Evolutionary conservation across 2,113 vertebrate genomes (phyloP).

Genomic region (Amazona vittata): DNA sequence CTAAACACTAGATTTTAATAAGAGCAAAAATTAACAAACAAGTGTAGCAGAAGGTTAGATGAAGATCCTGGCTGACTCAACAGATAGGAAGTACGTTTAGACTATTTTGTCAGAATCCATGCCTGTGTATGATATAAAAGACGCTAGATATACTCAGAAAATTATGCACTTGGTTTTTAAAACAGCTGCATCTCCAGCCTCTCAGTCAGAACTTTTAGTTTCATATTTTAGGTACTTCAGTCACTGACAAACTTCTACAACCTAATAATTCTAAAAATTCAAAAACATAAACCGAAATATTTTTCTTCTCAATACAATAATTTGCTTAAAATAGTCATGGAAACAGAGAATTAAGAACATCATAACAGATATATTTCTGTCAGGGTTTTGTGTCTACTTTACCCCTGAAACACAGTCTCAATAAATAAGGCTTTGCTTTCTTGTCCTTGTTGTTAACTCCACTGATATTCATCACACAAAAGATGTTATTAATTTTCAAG

Average conservation of each 20-base stretch:
- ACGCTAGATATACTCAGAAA: not conserved
- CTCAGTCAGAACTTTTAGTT: not conserved
- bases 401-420: not conserved
- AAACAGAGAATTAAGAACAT: conserved; percentile 17
- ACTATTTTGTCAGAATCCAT: not conserved
- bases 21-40: not conserved
- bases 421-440: not conserved
- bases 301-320: not conserved
- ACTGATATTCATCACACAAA: not conserved
- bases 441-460: not conserved
- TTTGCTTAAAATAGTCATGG: not conserved
- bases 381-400: not conserved
- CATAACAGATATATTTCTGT: not conserved
- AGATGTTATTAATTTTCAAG: conserved; percentile 43
- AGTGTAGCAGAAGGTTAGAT: not conserved
- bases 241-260: not conserved
- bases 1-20: not conserved
- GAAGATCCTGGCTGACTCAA: not conserved
- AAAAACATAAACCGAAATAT: not conserved
- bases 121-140: not conserved
- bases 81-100: not conserved
- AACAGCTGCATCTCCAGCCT: not conserved
- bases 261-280: not conserved
- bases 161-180: not conserved
- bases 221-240: not conserved